Conservation (phyloP, 2,888 invertebrate species). For the Hydrotaea cyrtoneurina region DNA sequence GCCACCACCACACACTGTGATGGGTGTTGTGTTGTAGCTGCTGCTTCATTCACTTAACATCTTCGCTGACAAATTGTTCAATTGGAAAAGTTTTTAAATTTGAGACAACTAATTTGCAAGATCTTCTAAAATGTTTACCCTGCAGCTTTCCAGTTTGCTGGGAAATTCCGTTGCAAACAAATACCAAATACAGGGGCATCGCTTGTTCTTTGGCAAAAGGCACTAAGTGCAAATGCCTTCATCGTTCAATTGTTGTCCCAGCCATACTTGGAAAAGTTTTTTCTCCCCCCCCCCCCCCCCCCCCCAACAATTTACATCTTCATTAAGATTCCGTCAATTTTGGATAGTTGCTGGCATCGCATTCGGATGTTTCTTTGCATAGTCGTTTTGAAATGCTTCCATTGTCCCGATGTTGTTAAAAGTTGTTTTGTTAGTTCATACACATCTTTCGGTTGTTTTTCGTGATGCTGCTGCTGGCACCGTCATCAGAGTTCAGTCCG, state of each 20-base stretch:
- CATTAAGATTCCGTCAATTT: slow-evolving; percentile 17
- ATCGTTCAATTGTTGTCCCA: not conserved
- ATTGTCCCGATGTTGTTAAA: not conserved
- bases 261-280: not conserved
- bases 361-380: not conserved
- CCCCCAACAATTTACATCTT: slow-evolving; percentile 24
- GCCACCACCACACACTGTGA: no score
- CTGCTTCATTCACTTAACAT: no score
- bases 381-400: not conserved
- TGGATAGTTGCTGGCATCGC: not conserved
- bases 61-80: no score
- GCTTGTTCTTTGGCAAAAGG: not conserved
- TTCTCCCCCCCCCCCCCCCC: not conserved
- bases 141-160: not conserved
- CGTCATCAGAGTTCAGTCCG: not conserved
- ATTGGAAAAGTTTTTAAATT: not conserved
- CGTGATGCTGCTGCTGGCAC: not conserved
- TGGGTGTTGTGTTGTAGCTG: no score
- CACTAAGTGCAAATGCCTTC: slow-evolving; percentile 21
- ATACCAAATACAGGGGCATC: not conserved
- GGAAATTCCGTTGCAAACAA: not conserved
- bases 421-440: not conserved
- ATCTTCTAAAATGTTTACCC: slow-evolving; percentile 6
- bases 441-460: not conserved
- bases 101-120: not conserved